Conservation (phyloP, 2,113 vertebrate genomes). For the Plecotus auritus region DNA sequence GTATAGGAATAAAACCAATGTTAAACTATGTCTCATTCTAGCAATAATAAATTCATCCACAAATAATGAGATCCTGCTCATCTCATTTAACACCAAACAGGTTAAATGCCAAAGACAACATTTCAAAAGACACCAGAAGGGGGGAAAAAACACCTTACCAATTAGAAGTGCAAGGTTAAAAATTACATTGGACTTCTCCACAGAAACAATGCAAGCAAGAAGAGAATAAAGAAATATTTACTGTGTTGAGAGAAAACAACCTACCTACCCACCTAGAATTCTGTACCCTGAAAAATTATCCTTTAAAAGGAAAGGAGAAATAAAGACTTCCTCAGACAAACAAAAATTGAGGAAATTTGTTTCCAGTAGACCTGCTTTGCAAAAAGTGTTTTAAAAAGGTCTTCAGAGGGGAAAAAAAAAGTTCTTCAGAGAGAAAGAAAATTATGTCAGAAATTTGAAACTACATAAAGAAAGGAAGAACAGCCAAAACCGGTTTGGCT, state of each 20-base stretch:
- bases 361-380: neutral
- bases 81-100: neutral
- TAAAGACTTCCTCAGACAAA: constrained; percentile 1
- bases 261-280: neutral
- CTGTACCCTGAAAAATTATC: neutral
- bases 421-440: neutral
- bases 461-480: too few species aligned
- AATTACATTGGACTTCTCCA: neutral
- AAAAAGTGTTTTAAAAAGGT: neutral
- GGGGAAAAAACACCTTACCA: neutral
- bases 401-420: neutral
- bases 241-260: neutral
- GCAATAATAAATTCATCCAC: constrained; percentile 30
- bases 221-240: neutral
- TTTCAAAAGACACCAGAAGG: neutral
- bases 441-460: neutral
- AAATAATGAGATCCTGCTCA: neutral
- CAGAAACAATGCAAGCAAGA: neutral
- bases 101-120: neutral
- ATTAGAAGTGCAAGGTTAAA: neutral
- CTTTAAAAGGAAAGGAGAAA: neutral
- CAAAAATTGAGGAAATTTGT: neutral
- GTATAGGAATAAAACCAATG: neutral
- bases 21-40: neutral
- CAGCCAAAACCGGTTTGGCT: too few species aligned